These are phyloP conservation scores for Deroptyus accipitrinus DNA, from an alignment of 2,113 vertebrate species.

Conservation along the genomic window DNA sequence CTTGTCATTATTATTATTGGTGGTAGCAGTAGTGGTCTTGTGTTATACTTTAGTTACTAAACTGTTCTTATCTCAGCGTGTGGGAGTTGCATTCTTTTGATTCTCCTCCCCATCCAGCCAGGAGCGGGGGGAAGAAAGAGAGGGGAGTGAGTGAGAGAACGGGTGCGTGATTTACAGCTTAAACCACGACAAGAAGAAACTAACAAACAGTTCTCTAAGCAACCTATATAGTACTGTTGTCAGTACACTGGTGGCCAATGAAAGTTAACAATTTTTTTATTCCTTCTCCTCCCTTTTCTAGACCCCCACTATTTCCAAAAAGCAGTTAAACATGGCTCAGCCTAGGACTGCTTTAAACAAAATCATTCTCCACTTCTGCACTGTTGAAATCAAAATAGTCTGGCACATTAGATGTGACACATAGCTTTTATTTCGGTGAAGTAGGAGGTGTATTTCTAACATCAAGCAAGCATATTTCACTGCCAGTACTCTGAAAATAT, in stretches of 20 bases:
- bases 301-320: background rate
- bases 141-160: no score
- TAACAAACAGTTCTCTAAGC: background rate
- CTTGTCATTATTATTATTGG: no score
- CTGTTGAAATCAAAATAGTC: slow-evolving; percentile 46
- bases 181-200: background rate
- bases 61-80: no score
- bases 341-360: slow-evolving; percentile 15
- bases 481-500: slow-evolving; percentile 11
- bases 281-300: background rate
- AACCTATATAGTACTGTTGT: background rate
- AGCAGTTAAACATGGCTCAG: background rate
- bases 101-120: no score
- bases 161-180: no score
- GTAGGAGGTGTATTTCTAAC: slow-evolving; percentile 51
- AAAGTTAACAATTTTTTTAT: background rate
- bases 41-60: no score
- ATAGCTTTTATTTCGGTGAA: slow-evolving; percentile 46
- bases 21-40: no score
- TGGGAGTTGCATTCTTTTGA: no score
- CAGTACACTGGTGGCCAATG: background rate
- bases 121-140: no score
- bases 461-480: slow-evolving; percentile 19
- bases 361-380: slow-evolving; percentile 1
- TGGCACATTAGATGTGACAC: slow-evolving; percentile 39